These are phyloP conservation scores for Cydia pomonella DNA, from an alignment of 1,140 invertebrate species.

Conservation along the genomic window DNA sequence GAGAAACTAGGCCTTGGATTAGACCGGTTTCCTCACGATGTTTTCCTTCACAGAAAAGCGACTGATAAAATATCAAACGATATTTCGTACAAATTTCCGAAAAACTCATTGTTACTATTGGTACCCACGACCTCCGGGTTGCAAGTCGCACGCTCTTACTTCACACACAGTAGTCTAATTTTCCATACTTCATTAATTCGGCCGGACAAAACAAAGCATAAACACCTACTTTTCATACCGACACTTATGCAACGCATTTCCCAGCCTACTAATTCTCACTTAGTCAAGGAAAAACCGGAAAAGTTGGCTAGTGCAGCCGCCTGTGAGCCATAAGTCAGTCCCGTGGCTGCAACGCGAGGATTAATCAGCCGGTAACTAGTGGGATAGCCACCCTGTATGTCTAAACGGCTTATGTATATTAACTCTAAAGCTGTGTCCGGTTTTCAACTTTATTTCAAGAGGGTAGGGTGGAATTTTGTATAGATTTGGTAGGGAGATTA, in stretches of 20 bases:
- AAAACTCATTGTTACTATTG: no score
- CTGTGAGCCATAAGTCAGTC: constrained; percentile 6
- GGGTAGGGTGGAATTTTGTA: background rate
- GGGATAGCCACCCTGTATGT: background rate
- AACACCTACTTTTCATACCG: background rate
- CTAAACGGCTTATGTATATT: background rate
- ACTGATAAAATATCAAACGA: no score
- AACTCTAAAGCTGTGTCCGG: background rate
- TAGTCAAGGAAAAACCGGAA: background rate
- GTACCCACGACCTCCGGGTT: no score
- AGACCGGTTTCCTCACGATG: no score
- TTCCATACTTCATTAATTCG: background rate
- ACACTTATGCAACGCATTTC: background rate
- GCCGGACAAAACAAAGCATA: background rate
- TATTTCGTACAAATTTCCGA: no score
- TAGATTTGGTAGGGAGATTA: background rate
- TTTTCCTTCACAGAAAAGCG: no score
- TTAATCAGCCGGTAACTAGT: constrained; percentile 5
- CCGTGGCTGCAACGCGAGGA: constrained; percentile 7
- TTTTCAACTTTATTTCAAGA: background rate
- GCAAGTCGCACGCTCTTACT: no score
- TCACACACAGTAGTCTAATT: no score
- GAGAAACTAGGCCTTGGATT: no score
- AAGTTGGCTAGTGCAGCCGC: background rate
- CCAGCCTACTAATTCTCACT: constrained; percentile 18